Evolutionary conservation across 1,140 invertebrate species (phyloP), one percentile per base, ranked within the genome.

Genomic region (Musca domestica): DNA sequence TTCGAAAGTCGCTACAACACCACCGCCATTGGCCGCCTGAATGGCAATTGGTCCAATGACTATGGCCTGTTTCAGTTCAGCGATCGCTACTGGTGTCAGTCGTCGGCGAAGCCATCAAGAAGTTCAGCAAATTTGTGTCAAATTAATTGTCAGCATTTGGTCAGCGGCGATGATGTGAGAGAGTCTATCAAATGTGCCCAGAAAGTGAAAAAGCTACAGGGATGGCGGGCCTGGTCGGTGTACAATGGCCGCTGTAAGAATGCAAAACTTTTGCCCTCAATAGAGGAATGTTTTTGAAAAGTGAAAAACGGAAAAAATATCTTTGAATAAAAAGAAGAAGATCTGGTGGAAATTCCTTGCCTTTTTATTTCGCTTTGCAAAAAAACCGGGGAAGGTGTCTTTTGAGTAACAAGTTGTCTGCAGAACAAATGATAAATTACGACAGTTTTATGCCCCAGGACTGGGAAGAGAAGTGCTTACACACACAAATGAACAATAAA

Each of bases 1-100:
- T 76, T 71, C 46, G 78, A 80, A 70, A 80, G 77, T 70, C 72
- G 73, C 22, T 80, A 76, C 41, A 78, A 80, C 23, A 78, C 78
- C 0, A 71, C 73, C 10, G 71, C 74, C 1, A 48, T 78, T 15
- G 77, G 76, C 1, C 66, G 64, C 27, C 25, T 48, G 10, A 81
- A 81, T 34, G 34, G 51, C 9, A 76, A 81, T 66, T 75, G 79
- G 12, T 76, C 77, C 10, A 64, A 63, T 54, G 78, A 81, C 58
- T 81, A 76, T 58, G 78, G 78, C 14, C 51, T 81, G 15, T 81
- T 79, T 66, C 78, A 81, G 67, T 80, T 81, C 61, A 81, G 80
- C 63, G 76, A 79, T 72, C 76, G 71, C 2, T 81, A 63, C 41
- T 81, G 78, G 78, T 81, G 78, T 67, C 68, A 68, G 0, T 75